These are phyloP conservation scores for Xenus cinereus DNA, from an alignment of 2,113 vertebrate genomes.

Conservation along the genomic window DNA sequence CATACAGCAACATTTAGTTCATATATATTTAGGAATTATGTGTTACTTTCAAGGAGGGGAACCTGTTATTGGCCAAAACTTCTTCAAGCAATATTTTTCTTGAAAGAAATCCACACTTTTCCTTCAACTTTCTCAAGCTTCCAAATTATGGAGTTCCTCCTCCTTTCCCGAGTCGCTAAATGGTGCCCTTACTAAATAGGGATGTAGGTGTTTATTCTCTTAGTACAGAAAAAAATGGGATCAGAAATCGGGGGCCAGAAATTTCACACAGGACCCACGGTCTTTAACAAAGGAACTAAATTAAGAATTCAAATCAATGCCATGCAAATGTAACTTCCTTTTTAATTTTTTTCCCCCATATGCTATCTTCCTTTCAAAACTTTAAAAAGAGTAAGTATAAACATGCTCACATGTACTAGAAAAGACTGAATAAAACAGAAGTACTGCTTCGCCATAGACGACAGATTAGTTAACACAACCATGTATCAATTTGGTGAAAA, in stretches of 20 bases:
- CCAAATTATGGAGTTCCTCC: too few relatives aligned
- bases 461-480: neutral
- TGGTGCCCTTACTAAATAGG: neutral
- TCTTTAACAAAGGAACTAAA: slow-evolving; percentile 5
- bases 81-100: neutral
- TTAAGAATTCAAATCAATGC: neutral
- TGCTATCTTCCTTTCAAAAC: slow-evolving; percentile 40
- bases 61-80: neutral
- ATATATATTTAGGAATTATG: fast-evolving
- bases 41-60: neutral
- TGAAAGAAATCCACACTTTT: neutral
- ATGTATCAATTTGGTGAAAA: neutral
- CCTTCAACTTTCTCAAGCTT: neutral
- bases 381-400: neutral
- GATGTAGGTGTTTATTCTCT: neutral
- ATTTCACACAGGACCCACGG: neutral
- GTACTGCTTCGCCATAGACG: neutral
- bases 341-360: neutral
- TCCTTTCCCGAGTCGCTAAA: neutral
- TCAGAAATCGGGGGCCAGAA: slow-evolving; percentile 18
- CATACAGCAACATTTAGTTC: neutral
- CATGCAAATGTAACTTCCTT: neutral
- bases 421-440: neutral
- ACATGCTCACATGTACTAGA: neutral
- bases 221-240: neutral